Conservation (phyloP, 2,113 vertebrate genomes). For the Notothenia coriiceps region DNA sequence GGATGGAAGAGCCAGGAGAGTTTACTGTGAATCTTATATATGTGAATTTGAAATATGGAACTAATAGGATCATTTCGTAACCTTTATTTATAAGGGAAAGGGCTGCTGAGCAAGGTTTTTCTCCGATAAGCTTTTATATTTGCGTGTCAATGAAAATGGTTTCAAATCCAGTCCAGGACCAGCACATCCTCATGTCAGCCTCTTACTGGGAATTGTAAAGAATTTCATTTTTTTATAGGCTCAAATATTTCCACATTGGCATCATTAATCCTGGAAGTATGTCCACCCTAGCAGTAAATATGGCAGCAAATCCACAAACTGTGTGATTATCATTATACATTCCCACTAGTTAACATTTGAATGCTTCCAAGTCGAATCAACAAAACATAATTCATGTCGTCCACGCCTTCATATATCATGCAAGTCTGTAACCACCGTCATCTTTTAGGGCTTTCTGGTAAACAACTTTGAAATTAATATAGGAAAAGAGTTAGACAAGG, state of each 20-base stretch:
- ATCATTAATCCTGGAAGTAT: neutral
- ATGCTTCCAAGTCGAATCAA: conserved; percentile 1
- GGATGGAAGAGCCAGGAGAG: conserved; percentile 10
- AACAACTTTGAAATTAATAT: neutral
- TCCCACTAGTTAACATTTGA: neutral
- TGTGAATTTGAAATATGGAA: conserved; percentile 22
- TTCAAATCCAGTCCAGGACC: neutral
- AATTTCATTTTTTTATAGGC: neutral
- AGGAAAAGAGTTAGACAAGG: neutral
- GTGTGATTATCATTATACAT: neutral
- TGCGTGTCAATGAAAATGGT: neutral
- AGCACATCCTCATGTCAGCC: neutral
- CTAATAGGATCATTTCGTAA: neutral
- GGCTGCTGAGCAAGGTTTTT: too few relatives aligned
- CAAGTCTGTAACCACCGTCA: neutral
- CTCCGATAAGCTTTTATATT: neutral
- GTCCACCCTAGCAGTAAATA: conserved; percentile 2
- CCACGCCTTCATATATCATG: neutral
- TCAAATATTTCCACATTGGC: conserved; percentile 18
- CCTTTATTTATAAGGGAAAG: neutral
- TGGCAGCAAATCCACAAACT: conserved; percentile 15
- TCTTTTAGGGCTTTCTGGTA: neutral
- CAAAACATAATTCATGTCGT: neutral
- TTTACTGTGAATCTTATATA: neutral
- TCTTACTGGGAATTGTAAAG: neutral